Base-by-base conservation (phyloP, 1,140 invertebrate genomes). In the Drosophila arawakana region DNA sequence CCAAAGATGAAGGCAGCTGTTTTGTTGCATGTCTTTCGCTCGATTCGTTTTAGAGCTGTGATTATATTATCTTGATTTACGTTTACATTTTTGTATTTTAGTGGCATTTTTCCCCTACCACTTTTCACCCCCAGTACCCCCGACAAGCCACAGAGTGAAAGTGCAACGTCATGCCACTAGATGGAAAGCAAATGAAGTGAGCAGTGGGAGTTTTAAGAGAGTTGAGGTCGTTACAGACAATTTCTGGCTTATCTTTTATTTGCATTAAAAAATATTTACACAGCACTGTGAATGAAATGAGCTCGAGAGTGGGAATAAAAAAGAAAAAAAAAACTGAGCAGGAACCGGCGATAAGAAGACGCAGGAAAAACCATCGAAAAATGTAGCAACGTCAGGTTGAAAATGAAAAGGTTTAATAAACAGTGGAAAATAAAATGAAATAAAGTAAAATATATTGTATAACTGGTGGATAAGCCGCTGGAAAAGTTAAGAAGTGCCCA, bases 41-140 rank as follows among this genome's bases (percentile, higher is more conserved):
- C 69, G 78, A 80, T 83, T 83, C 70, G 71, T 72, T 83, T 80
- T 72, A 72, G 77, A 74, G 80, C 80, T 85, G 78, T 80, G 82
- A 85, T 85, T 85, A 80, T 86, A 76, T 66, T 85, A 85, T 85
- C 82, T 85, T 86, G 82, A 86, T 88, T 86, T 86, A 76, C 72
- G 78, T 86, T 81, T 80, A 86, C 79, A 74, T 81, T 59, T 30
- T 30, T 30, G 25, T 30, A 30, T 67, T 62, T 67, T 63, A 52
- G 47, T 67, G 47, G 21, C 34, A 21, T 39, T 44, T 30, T 25
- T 50, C 54, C 11, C 25, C n/a, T 13, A 11, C 15, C 35, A 13
- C n/a, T 39, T 37, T 25, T 2, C 25, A 37, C 25, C n/a, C 50
- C 35, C 9, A 6, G 18, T 37, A 11, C 25, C n/a, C 50, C 35